A percentile compares a stretch with the other conserved stretches of the same genome.
phyloP scores from a whole-genome alignment of 2,113 vertebrate species.

The Electrona antarctica region DNA sequence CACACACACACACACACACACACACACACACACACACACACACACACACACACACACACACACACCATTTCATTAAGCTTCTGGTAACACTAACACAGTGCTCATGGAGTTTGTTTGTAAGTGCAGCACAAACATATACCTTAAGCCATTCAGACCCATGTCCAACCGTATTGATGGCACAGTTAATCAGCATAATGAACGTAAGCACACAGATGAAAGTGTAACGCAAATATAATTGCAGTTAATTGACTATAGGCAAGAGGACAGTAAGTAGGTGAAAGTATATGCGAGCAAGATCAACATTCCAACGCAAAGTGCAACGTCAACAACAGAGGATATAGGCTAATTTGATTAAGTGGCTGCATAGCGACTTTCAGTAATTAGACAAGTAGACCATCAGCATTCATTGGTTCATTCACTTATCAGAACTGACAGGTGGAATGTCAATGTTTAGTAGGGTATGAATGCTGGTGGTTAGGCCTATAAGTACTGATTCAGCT shows the following conservation, averaged over 20 bases:
- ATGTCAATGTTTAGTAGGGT: slow-evolving; percentile 14
- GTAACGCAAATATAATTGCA: slow-evolving; percentile 43
- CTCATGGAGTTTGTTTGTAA: slow-evolving; percentile 6
- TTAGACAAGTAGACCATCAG: slow-evolving; percentile 33
- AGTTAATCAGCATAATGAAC: slow-evolving; percentile 23
- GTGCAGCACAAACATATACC: slow-evolving; percentile 40
- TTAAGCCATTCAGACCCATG: slow-evolving; percentile 13
- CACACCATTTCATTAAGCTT: slow-evolving; percentile 37
- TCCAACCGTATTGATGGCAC: neutral
- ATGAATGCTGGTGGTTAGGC: neutral
- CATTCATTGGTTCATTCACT: slow-evolving; percentile 39
- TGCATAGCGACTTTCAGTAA: slow-evolving; percentile 37
- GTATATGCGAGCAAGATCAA: slow-evolving; percentile 58
- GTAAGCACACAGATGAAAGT: slow-evolving; percentile 32
- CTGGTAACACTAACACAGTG: slow-evolving; percentile 2
- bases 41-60: slow-evolving; percentile 16
- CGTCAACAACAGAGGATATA: slow-evolving; percentile 36
- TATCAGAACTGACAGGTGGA: slow-evolving; percentile 4
- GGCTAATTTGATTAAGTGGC: slow-evolving; percentile 45
- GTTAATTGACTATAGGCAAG: slow-evolving; percentile 17
- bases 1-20: no score
- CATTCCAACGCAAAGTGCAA: slow-evolving; percentile 55
- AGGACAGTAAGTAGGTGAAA: slow-evolving; percentile 30
- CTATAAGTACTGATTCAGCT: no score
- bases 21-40: no score